Percentiles rank a stretch among this genome's conserved stretches.
phyloP scores from a whole-genome alignment of 1,140 invertebrate species.

The Procambarus virginalis region DNA sequence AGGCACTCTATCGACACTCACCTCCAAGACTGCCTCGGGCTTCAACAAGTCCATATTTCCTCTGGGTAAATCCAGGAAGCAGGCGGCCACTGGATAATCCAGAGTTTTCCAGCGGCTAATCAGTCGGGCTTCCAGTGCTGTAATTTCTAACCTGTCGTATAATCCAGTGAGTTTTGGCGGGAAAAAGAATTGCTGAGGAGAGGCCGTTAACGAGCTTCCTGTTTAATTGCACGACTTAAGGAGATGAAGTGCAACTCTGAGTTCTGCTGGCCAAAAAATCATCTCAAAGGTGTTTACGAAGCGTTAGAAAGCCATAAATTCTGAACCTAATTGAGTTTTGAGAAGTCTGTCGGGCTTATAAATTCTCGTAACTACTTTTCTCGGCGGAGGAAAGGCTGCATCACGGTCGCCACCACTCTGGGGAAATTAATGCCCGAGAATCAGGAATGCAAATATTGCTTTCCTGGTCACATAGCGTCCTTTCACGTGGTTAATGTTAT shows the following conservation, averaged over 20 bases:
- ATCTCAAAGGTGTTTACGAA: neutral
- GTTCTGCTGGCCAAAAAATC: neutral
- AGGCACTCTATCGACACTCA: too few relatives aligned
- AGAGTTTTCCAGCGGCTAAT: neutral
- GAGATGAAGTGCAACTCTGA: neutral
- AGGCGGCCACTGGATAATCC: neutral
- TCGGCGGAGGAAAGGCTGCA: neutral
- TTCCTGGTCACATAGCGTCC: neutral
- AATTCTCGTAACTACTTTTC: neutral
- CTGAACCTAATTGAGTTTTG: constrained; percentile 3
- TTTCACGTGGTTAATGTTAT: neutral
- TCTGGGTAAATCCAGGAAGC: too few relatives aligned
- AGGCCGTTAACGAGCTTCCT: neutral
- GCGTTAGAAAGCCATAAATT: neutral
- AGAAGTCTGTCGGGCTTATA: neutral
- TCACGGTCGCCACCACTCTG: neutral
- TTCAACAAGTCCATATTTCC: too few relatives aligned
- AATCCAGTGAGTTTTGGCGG: neutral
- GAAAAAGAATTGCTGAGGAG: neutral
- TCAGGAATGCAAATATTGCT: neutral
- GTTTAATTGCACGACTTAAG: neutral
- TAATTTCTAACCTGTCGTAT: neutral
- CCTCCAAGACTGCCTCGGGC: too few relatives aligned
- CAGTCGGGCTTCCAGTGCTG: neutral
- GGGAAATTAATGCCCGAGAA: neutral